Percentiles rank a stretch among this genome's conserved stretches.
These are phyloP conservation scores for Theocolax elegans DNA, from an alignment of 1,140 invertebrate species.

Conservation along the genomic window DNA sequence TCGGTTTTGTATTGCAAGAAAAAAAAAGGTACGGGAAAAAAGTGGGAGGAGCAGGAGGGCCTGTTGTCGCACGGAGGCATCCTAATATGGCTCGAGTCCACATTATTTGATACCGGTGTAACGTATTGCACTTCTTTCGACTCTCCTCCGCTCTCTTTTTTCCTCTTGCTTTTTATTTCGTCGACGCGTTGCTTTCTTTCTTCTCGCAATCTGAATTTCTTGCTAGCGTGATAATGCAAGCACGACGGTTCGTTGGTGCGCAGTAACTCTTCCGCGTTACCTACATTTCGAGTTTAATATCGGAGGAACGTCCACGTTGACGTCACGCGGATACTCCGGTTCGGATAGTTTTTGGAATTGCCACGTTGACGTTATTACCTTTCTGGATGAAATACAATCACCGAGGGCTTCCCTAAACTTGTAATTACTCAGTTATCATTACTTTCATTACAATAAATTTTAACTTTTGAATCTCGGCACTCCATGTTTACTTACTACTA, in stretches of 20 bases:
- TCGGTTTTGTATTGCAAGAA: constrained; percentile 4
- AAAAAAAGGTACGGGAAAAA: neutral
- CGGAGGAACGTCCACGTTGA: neutral
- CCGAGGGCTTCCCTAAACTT: too few relatives aligned
- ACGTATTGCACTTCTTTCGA: neutral
- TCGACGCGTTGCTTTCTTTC: neutral
- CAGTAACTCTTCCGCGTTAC: neutral
- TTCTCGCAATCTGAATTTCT: constrained; percentile 9
- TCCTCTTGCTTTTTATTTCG: neutral
- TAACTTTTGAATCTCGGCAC: too few relatives aligned
- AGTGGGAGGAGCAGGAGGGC: neutral
- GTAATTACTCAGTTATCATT: neutral
- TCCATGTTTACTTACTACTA: too few relatives aligned
- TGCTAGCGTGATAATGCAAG: neutral
- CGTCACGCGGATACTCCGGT: too few relatives aligned
- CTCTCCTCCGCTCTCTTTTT: neutral
- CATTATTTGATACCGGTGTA: constrained; percentile 53
- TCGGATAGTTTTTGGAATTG: too few relatives aligned
- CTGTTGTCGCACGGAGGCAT: constrained; percentile 22
- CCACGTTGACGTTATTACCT: too few relatives aligned
- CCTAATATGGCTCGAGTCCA: constrained; percentile 59
- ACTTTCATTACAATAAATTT: too few relatives aligned
- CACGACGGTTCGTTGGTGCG: too few relatives aligned
- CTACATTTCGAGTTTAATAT: neutral
- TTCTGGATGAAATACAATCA: too few relatives aligned